Evolutionary conservation across 2,888 invertebrate genomes (phyloP), one percentile per base, ranked within the genome.

Genomic region (Dorcus hopei): DNA sequence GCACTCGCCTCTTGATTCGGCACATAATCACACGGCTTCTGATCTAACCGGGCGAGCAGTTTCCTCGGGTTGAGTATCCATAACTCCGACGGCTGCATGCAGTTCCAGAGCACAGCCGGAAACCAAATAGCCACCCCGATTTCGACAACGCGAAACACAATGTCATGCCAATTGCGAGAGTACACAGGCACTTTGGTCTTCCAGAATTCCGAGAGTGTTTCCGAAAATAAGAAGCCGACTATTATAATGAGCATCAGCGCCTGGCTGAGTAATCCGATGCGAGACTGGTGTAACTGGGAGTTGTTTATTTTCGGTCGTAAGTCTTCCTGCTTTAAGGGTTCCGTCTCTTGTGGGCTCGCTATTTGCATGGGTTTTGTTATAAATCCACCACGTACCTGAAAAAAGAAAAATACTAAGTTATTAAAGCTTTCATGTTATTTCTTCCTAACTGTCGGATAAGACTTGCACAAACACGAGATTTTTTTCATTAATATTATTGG

Each of bases 81-180:
- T 63, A 96, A 81, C 77, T 93, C 89, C 77, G 94, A 93, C 50
- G 95, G 95, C 77, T 91, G 91, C 87, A 94, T 93, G 67, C 93
- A 95, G 81, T 96, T 96, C 96, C 96, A 96, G 66, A 96, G 83
- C 53, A 95, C 95, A 77, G 95, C 95, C 38, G 95, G 95, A 80
- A 95, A 96, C 95, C 95, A 96, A 72, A 96, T 80, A 68, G 93
- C 93, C 59, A 95, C 94, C 7, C 95, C 95, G 69, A 95, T 91
- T 83, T 96, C 96, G 49, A 91, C 92, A 54, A 93, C 83, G 5
- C 95, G 89, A 80, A 95, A 95, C 66, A 94, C 88, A 67, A 95
- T 83, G 79, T 95, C 94, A 80, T 95, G 93, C 86, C 92, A 92
- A 80, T 95, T 95, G 71, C 95, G 88, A 23, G 93, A 93, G 68